Evolutionary conservation across 2,888 invertebrate genomes (phyloP).

Genomic region (Salpingus planirostris): DNA sequence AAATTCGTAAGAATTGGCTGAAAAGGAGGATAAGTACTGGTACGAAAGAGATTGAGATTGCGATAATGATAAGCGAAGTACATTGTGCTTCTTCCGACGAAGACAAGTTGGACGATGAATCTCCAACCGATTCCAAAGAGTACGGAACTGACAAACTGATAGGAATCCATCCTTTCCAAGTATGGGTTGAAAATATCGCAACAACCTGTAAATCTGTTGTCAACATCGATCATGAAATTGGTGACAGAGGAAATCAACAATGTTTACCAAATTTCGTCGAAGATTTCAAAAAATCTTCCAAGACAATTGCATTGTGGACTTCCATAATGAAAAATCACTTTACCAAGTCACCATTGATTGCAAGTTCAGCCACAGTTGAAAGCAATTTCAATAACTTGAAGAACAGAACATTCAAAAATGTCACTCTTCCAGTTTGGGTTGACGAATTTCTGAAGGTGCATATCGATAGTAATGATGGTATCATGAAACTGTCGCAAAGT

Average conservation of each 20-base stretch:
- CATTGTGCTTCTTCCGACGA: neutral
- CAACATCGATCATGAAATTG: constrained; percentile 2
- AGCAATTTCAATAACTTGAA: constrained; percentile 14
- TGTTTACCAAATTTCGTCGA: constrained; percentile 2
- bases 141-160: too few species aligned
- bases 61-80: neutral
- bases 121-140: neutral
- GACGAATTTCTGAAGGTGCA: constrained; percentile 12
- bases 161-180: too few species aligned
- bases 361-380: constrained; percentile 11
- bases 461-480: constrained; percentile 8
- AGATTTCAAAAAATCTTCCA: constrained; percentile 5
- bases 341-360: constrained; percentile 3
- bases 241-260: constrained; percentile 7
- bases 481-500: constrained; percentile 9
- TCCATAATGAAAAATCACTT: constrained; percentile 7
- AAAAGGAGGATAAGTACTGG: neutral
- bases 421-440: constrained; percentile 9
- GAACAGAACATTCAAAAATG: constrained; percentile 9
- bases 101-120: neutral
- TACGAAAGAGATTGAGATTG: neutral
- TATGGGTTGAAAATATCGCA: constrained; percentile 1
- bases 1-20: constrained; percentile 3
- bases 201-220: constrained; percentile 1
- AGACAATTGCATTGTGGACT: constrained; percentile 11